Percentiles rank a stretch among this genome's conserved stretches.
Conservation (phyloP, 2,888 invertebrate genomes). For the Amphiduros pacificus region DNA sequence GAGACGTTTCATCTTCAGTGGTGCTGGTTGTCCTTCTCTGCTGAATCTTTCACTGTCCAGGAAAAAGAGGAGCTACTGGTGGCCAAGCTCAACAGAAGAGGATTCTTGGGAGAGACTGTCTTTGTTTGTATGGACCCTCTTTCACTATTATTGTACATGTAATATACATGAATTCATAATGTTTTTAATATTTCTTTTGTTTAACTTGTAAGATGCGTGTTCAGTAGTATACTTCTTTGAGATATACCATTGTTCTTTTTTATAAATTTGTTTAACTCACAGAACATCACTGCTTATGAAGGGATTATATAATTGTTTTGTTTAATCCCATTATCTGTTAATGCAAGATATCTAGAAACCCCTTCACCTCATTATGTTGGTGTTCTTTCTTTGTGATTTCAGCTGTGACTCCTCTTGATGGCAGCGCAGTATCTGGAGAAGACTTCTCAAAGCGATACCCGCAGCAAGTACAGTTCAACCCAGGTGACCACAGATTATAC, state of each 20-base stretch:
- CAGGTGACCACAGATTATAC: too few species aligned
- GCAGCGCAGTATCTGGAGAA: slow-evolving; percentile 49
- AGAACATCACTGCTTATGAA: too few species aligned
- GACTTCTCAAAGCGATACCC: slow-evolving; percentile 50
- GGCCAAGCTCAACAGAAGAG: slow-evolving; percentile 49
- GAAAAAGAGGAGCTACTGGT: slow-evolving; percentile 49
- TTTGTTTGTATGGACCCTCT: slow-evolving; percentile 55
- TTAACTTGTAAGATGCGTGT: too few species aligned
- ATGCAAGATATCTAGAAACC: too few species aligned
- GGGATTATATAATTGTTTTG: too few species aligned
- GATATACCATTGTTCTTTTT: too few species aligned
- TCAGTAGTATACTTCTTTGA: too few species aligned
- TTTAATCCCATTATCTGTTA: too few species aligned
- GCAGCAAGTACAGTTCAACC: slow-evolving; percentile 58
- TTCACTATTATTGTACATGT: too few species aligned
- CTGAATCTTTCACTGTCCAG: slow-evolving; percentile 40
- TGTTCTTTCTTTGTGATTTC: neutral
- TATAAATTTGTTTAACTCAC: too few species aligned
- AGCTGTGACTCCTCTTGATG: slow-evolving; percentile 50
- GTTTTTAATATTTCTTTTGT: too few species aligned
- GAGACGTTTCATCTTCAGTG: slow-evolving; percentile 57
- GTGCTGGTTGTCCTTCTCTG: slow-evolving; percentile 56
- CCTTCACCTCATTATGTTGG: neutral
- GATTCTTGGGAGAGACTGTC: slow-evolving; percentile 56
- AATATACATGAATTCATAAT: too few species aligned